Evolutionary conservation across 2,797 vertebrate genomes (phyloP).

Genomic region (Austrolebias charrua): DNA sequence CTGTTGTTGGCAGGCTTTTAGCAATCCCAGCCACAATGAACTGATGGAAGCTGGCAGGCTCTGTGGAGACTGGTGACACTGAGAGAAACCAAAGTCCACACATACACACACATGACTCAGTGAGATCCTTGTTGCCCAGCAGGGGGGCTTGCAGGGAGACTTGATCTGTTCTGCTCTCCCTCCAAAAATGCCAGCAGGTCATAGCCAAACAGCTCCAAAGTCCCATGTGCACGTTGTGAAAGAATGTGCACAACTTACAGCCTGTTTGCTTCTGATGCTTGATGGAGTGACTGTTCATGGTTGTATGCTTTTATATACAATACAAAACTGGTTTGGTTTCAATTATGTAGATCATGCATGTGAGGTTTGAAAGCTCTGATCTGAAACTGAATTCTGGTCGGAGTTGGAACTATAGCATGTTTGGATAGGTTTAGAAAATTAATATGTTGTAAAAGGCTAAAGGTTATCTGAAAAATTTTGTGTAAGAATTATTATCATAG

Average conservation of each 20-base stretch:
- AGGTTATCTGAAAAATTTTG: no score
- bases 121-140: conserved; percentile 63
- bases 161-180: conserved; percentile 53
- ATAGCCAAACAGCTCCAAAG: conserved; percentile 38
- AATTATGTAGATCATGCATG: background rate
- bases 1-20: conserved; percentile 18
- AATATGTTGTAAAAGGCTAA: no score
- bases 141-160: conserved; percentile 42
- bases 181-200: conserved; percentile 64
- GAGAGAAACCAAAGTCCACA: conserved; percentile 42
- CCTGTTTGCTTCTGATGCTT: conserved; percentile 11
- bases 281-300: conserved; percentile 1
- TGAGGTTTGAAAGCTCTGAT: background rate
- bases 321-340: background rate
- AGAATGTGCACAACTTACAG: background rate
- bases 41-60: conserved; percentile 50
- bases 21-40: conserved; percentile 32
- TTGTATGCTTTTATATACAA: background rate
- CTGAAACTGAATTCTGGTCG: no score
- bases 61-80: conserved; percentile 45
- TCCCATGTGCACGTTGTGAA: conserved; percentile 17
- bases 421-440: no score
- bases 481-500: no score
- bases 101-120: conserved; percentile 55
- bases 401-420: no score